Evolutionary conservation across 2,797 vertebrate species (phyloP).

Genomic region (Sphenodon punctatus): DNA sequence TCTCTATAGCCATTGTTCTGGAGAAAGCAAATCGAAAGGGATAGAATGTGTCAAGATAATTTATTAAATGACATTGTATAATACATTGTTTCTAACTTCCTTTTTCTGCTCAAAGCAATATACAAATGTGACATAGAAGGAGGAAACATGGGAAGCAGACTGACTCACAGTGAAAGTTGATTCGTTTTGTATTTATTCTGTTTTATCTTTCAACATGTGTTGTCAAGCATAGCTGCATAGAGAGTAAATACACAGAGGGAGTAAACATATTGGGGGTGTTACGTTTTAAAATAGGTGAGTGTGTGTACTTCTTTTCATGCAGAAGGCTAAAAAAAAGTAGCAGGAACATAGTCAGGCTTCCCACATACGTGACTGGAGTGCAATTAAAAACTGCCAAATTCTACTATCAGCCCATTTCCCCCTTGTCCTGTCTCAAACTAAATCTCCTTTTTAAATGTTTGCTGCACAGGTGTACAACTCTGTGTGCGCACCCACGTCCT

Average conservation of each 20-base stretch:
- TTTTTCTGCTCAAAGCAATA: not conserved
- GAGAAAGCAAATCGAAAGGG: not conserved
- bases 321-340: not conserved
- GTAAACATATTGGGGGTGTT: not conserved
- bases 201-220: too few species aligned
- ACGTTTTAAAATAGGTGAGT: accelerated
- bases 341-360: constrained; percentile 20
- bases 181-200: too few species aligned
- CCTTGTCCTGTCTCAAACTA: constrained; percentile 22
- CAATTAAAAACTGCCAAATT: constrained; percentile 27
- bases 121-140: not conserved
- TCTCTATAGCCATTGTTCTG: not conserved
- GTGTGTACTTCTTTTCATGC: not conserved
- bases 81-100: not conserved
- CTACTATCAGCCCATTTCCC: constrained; percentile 54
- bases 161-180: not conserved
- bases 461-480: too few species aligned
- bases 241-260: not conserved
- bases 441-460: not conserved
- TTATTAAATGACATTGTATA: not conserved
- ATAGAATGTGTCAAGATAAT: not conserved
- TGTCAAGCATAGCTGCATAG: too few species aligned
- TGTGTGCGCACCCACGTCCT: too few species aligned
- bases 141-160: not conserved
- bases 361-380: too few species aligned